Base-by-base conservation (phyloP, 2,797 vertebrate genomes). In the Schizopygopsis pylzovi region DNA sequence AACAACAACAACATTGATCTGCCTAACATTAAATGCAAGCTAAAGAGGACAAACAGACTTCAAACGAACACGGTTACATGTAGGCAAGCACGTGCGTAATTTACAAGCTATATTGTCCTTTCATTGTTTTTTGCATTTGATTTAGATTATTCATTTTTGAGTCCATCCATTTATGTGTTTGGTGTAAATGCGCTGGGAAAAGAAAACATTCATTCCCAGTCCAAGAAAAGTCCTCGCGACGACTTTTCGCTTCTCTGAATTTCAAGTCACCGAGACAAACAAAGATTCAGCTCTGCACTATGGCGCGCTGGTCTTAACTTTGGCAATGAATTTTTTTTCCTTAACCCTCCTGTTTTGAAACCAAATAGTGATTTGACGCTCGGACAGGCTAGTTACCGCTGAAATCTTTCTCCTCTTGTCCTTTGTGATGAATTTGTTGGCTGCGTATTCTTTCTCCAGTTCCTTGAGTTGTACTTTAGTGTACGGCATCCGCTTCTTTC, bases 381-480 rank as follows among this genome's bases (percentile, higher is more conserved):
- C 96, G 59, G 95, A 96, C 78, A 96, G 91, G 89, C 93, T 95
- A 91, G 95, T 96, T 22, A 84, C 91, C n/a, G 94, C 93, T 2
- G 95, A 96, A 87, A 96, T 96, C 93, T 96, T 96, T 93, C 96
- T 95, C 89, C 96, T 91, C 93, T 96, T 96, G 92, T 96, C 96
- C 90, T 96, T 96, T 59, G 96, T 96, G 93, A 96, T 96, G 92
- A 96, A 96, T 89, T 96, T 96, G 92, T 95, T 96, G 88, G 95
- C 94, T 4, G 91, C 93, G 73, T 96, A 96, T 87, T 96, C 96
- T 86, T 94, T 96, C 91, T 96, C 96, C 91, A 96, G 93, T 85
- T 96, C 96, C 80, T 95, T 96, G 25, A 96, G 95, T 87, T 96
- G 96, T 10, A 95, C 75, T 88, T 96, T 96, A 68, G 95, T 96